A percentile compares a stretch with the other conserved stretches of the same genome.
Conservation (phyloP, 92 coral and sea anemone genomes). For the Micromussa lordhowensis region DNA sequence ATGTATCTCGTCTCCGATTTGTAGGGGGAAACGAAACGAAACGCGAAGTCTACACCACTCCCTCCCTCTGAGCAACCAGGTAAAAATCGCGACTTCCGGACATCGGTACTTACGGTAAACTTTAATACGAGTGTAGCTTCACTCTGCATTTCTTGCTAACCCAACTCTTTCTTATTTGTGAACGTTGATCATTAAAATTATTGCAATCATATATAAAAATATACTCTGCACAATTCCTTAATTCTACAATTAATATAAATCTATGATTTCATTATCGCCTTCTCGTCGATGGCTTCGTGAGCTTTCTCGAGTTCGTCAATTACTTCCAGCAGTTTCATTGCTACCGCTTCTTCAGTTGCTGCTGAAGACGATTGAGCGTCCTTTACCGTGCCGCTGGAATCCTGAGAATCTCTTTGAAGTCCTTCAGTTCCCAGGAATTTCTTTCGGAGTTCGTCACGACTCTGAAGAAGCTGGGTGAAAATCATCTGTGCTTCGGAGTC, state of each 20-base stretch:
- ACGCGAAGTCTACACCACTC: not conserved
- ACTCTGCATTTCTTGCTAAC: not conserved
- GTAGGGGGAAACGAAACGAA: no score
- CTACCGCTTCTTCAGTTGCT: constrained; percentile 50
- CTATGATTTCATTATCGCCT: constrained; percentile 9
- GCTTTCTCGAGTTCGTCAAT: constrained; percentile 71
- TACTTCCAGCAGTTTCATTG: constrained; percentile 67
- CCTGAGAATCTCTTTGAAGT: constrained; percentile 17
- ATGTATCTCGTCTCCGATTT: not conserved
- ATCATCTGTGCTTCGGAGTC: constrained; percentile 95
- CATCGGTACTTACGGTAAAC: no score
- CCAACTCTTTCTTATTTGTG: not conserved
- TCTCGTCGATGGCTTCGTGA: constrained; percentile 57
- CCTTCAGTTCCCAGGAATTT: constrained; percentile 55
- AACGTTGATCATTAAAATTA: not conserved
- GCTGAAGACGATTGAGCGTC: constrained; percentile 7
- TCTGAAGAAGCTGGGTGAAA: constrained; percentile 82
- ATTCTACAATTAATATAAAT: not conserved
- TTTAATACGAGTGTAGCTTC: no score
- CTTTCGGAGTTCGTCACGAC: constrained; percentile 81
- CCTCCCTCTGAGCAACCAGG: no score
- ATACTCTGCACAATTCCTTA: not conserved
- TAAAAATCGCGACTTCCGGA: no score
- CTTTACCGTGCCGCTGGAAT: not conserved
- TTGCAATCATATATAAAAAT: not conserved